Base-by-base conservation (phyloP, 2,797 vertebrate genomes). In the Pristis pectinata region DNA sequence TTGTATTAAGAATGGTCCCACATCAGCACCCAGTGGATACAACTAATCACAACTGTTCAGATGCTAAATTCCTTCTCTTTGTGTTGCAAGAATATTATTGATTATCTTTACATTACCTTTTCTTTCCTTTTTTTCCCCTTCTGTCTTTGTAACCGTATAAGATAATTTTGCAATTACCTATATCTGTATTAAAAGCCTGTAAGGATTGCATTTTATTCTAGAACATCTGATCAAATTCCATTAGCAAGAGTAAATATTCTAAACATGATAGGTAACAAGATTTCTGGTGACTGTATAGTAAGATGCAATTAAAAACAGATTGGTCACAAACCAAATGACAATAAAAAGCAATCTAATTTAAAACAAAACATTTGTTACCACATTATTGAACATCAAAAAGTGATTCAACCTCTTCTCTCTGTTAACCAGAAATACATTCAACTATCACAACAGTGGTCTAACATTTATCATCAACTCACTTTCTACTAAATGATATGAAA, bases 1-100 rank as follows among this genome's bases (percentile, higher is more conserved):
- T 30, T 74, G 70, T 17, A 53, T 49, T 74, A 74, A 94, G 94
- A 76, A 76, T 94, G 70, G 92, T 94, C 67, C 44, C 37, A 94
- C 49, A 94, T 94, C 92, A 94, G 70, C 92, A 74, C 92, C 92
- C 92, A 94, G 92, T 94, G 92, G 92, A 94, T 53, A 74, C 30
- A 53, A 94, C 30, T 53, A 94, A 94, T 24, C 87, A 91, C 87
- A 91, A 41, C 53, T 91, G n/a, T 91, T 91, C 87, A 41, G 6
- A 67, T 11, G 24, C n/a, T 91, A 91, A 91, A 24, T 91, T 37
- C 59, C n/a, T 91, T 64, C 87, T 24, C 13, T 11, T 85, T 61
- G 34, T 61, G n/a, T 87, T 87, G 83, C 53, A 59, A 59, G n/a
- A 59, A n/a, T 59, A 85, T n/a, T 59, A 87, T 64, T 67, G 19